Evolutionary conservation across 2,113 vertebrate genomes (phyloP).

Genomic region (Dromiciops gliroides): DNA sequence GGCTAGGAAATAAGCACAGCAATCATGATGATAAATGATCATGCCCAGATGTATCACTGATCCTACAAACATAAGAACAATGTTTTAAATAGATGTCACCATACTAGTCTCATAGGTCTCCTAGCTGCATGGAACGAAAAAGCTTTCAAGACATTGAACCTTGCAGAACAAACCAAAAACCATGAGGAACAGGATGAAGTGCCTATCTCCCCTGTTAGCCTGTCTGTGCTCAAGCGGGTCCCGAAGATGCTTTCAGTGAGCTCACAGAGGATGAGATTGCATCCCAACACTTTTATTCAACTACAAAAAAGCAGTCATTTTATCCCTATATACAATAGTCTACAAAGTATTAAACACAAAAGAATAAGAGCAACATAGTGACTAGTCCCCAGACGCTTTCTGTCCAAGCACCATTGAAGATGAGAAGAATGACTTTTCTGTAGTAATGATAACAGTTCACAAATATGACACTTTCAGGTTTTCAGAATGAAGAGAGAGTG

Average conservation of each 20-base stretch:
- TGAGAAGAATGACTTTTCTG: not conserved
- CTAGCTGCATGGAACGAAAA: not conserved
- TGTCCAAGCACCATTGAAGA: not conserved
- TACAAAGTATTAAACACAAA: not conserved
- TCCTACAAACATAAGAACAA: not conserved
- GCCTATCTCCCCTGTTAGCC: not conserved
- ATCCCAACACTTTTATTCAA: not conserved
- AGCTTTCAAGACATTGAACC: not conserved
- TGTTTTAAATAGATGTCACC: not conserved
- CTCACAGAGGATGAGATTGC: not conserved
- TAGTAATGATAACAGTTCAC: not conserved
- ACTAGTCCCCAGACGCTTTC: not conserved
- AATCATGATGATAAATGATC: not conserved
- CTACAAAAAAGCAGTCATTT: not conserved
- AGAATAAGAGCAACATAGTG: not conserved
- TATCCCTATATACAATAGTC: not conserved
- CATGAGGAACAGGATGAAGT: not conserved
- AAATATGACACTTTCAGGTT: not conserved
- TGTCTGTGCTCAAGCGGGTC: not conserved
- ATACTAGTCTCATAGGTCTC: not conserved
- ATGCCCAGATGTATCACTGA: not conserved
- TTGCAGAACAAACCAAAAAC: not conserved
- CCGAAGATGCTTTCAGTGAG: not conserved
- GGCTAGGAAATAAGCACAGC: not conserved
- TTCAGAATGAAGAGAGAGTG: not conserved